Evolutionary conservation across 2,797 vertebrate genomes (phyloP).

Genomic region (Ciconia nigra): DNA sequence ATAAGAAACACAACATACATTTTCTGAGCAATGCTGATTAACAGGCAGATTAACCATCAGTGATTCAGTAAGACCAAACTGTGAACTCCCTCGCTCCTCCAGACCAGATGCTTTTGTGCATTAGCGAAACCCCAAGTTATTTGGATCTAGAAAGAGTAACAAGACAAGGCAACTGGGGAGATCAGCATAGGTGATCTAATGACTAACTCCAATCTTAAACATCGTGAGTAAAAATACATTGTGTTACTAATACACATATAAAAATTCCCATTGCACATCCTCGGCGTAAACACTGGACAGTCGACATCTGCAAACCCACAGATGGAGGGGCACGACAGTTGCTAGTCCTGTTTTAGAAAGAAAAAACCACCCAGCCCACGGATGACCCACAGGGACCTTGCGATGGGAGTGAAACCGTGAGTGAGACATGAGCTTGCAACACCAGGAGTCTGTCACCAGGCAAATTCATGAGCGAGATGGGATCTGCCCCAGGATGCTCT

Average conservation of each 20-base stretch:
- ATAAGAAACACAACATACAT: not conserved
- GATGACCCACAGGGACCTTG: not conserved
- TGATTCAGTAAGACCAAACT: not conserved
- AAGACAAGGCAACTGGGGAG: not conserved
- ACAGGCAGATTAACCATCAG: not conserved
- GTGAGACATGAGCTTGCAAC: not conserved
- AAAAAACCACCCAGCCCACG: not conserved
- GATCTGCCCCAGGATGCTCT: not conserved
- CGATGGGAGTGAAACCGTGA: not conserved
- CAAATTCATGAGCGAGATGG: not conserved
- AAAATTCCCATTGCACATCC: not conserved
- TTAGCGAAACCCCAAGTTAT: not conserved
- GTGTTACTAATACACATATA: not conserved
- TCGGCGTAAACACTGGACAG: not conserved
- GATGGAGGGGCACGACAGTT: not conserved
- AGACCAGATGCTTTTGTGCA: not conserved
- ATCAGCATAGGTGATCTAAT: not conserved
- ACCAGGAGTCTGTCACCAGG: not conserved
- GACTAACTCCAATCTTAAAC: not conserved
- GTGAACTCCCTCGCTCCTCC: not conserved
- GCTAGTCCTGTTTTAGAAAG: not conserved
- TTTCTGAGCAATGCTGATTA: slow-evolving; percentile 44
- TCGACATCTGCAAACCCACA: not conserved
- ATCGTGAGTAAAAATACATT: not conserved
- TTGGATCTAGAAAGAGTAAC: not conserved